Conservation (phyloP, 2,888 invertebrate species). For the Coelinius sp. region DNA sequence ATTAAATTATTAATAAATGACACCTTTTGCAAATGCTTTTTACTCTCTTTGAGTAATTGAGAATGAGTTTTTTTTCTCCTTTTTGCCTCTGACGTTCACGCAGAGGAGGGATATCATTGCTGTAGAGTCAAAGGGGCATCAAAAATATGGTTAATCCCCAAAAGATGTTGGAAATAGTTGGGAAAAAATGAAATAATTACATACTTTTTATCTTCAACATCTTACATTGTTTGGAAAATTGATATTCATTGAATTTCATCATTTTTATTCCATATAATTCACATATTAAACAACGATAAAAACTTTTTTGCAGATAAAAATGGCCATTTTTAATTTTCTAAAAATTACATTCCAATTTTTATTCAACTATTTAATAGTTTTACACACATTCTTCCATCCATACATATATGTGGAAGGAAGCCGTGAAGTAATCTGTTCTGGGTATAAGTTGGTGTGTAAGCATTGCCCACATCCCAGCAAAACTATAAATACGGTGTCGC, state of each 20-base stretch:
- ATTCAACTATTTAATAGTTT: background rate
- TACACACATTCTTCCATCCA: background rate
- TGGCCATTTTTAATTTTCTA: no score
- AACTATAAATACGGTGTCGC: constrained; percentile 39
- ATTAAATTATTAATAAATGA: background rate
- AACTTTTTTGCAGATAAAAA: no score
- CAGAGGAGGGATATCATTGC: background rate
- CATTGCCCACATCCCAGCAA: constrained; percentile 34
- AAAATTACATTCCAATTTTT: no score
- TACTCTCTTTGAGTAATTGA: background rate
- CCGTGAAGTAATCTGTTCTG: constrained; percentile 27
- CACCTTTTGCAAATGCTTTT: background rate
- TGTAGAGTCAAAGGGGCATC: no score
- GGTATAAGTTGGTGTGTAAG: background rate
- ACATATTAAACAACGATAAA: no score
- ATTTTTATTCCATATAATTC: no score
- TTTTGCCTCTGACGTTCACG: background rate
- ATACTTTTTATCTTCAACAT: no score
- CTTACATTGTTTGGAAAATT: no score
- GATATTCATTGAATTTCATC: no score
- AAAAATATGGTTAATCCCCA: no score
- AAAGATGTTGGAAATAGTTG: no score
- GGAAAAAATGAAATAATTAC: no score
- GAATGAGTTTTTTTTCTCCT: background rate
- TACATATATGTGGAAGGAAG: constrained; percentile 19